Conservation (phyloP, 1,140 invertebrate genomes). For the Saccostrea glomerata region DNA sequence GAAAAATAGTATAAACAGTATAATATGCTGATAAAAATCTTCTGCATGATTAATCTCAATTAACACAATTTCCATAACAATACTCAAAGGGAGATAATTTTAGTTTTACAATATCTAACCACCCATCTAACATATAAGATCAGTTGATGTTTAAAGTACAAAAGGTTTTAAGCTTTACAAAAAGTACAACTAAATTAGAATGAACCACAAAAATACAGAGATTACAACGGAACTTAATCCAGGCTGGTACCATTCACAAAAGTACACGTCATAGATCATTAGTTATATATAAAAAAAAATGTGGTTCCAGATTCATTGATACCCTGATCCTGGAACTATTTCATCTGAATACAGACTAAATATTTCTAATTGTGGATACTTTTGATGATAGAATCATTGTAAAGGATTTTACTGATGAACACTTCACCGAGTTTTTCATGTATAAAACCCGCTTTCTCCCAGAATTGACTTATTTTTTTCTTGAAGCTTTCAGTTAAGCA, state of each 20-base stretch:
- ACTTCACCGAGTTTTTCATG: neutral
- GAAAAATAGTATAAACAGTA: too few relatives aligned
- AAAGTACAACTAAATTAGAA: slow-evolving; percentile 23
- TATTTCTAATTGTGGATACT: neutral
- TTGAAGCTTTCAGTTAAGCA: too few relatives aligned
- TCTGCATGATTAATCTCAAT: slow-evolving; percentile 1
- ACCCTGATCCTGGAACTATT: neutral
- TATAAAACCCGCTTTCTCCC: neutral
- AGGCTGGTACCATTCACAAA: slow-evolving; percentile 27
- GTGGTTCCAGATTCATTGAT: neutral
- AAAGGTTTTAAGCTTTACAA: neutral
- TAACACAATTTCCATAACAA: slow-evolving; percentile 16
- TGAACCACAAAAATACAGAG: slow-evolving; percentile 4
- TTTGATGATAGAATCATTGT: slow-evolving; percentile 12
- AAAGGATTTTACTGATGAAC: neutral
- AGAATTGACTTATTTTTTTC: too few relatives aligned
- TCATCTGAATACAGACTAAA: neutral
- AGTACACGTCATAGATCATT: slow-evolving; percentile 3
- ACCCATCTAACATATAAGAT: slow-evolving; percentile 25
- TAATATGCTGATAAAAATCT: too few relatives aligned
- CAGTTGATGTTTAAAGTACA: slow-evolving; percentile 5
- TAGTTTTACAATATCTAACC: slow-evolving; percentile 11
- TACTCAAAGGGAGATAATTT: slow-evolving; percentile 18
- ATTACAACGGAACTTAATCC: neutral
- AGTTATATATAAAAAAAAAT: neutral